phyloP scores from a whole-genome alignment of 2,888 invertebrate genomes.

The Netelia melanura region DNA sequence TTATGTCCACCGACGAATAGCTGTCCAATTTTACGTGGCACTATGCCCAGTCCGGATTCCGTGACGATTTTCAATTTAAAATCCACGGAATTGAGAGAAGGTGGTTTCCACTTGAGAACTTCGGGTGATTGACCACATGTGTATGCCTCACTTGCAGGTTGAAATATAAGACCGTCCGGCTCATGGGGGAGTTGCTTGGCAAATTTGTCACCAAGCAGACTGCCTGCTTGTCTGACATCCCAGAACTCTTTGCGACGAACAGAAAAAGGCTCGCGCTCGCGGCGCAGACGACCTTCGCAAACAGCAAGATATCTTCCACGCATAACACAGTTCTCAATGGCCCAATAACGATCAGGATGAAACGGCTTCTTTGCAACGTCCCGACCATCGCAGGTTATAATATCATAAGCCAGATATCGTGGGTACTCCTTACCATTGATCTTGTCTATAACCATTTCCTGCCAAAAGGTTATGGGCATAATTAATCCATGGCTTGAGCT shows the following conservation, averaged over 20 bases:
- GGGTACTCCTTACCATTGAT: conserved; percentile 91
- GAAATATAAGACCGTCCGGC: conserved; percentile 99
- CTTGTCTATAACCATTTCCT: conserved; percentile 98
- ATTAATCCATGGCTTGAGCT: conserved; percentile 1
- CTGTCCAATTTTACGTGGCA: conserved; percentile 89
- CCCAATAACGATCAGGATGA: conserved; percentile 90
- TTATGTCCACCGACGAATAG: conserved; percentile 92
- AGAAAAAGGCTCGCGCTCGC: conserved; percentile 94
- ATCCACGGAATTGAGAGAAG: conserved; percentile 97
- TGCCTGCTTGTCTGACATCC: conserved; percentile 90
- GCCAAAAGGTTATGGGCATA: conserved; percentile 75
- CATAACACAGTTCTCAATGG: conserved; percentile 91
- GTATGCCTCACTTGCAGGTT: conserved; percentile 95
- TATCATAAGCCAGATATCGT: conserved; percentile 97
- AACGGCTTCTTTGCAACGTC: conserved; percentile 93
- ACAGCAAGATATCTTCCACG: conserved; percentile 91
- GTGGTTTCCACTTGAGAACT: conserved; percentile 99
- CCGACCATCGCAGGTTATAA: conserved; percentile 92
- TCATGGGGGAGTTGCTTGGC: conserved; percentile 94
- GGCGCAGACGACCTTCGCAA: conserved; percentile 90
- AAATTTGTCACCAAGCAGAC: conserved; percentile 93
- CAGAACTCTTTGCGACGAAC: conserved; percentile 96
- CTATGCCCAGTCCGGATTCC: conserved; percentile 90
- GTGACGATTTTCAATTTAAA: conserved; percentile 94
- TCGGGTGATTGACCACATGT: conserved; percentile 92